Percentiles rank a stretch among this genome's conserved stretches.
phyloP scores from a whole-genome alignment of 2,113 vertebrate species.

The Actenoides lindsayi region DNA sequence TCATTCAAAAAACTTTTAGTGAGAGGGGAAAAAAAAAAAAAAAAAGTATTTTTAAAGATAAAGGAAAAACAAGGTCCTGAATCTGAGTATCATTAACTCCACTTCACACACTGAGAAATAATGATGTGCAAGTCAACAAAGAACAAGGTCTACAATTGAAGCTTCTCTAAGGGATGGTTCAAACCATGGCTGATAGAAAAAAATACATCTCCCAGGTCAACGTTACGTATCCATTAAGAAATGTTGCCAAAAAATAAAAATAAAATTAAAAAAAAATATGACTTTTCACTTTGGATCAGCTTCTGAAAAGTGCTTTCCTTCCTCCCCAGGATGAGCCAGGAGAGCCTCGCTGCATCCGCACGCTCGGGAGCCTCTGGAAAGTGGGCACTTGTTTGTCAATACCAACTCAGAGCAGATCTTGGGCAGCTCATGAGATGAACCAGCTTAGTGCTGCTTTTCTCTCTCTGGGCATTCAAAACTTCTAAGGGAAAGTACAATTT shows the following conservation, averaged over 20 bases:
- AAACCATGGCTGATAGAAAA: background rate
- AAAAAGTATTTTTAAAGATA: background rate
- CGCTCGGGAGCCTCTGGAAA: background rate
- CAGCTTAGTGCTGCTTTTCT: background rate
- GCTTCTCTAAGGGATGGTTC: background rate
- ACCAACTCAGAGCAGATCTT: background rate
- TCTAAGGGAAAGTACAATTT: background rate
- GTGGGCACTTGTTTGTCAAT: background rate
- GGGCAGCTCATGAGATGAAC: background rate
- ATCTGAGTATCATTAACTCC: background rate
- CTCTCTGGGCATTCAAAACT: fast-evolving
- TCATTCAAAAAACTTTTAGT: background rate
- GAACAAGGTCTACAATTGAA: background rate
- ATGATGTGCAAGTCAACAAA: background rate
- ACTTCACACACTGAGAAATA: background rate
- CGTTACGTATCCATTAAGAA: background rate
- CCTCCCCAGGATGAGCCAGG: background rate
- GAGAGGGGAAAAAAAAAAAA: background rate
- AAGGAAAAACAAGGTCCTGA: background rate
- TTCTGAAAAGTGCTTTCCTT: background rate
- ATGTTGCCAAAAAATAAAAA: background rate
- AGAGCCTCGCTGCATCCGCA: background rate
- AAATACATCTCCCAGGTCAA: background rate
- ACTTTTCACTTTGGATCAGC: background rate
- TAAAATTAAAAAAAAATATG: background rate